Base-by-base conservation (phyloP, 2,113 vertebrate genomes). In the Electrona antarctica region DNA sequence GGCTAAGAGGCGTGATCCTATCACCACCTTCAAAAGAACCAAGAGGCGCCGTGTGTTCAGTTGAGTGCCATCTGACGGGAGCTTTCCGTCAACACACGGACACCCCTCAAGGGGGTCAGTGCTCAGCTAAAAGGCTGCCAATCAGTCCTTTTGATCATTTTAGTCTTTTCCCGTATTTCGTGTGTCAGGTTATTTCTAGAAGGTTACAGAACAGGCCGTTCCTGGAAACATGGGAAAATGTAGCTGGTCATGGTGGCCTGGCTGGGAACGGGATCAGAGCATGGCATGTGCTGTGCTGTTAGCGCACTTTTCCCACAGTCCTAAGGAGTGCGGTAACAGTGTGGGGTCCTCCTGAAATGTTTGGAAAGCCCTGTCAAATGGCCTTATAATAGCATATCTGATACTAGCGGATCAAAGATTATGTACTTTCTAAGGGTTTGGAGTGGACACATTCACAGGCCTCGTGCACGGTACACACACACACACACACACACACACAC, bases 211-310 rank as follows among this genome's bases (percentile, higher is more conserved):
- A 80, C 73, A 84, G 71, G 70, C 13, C n/a, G 3, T 7, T 29
- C 14, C 29, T 64, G 7, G 21, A 64, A 11, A 51, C 46, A 3
- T 80, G 45, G 72, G 75, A 13, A 0, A 77, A 70, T 75, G 46
- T 51, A 85, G 58, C 52, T 33, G 64, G 76, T 49, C 21, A 21
- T 21, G 21, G 33, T 41, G 71, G 75, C 51, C 77, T 66, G 69
- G 33, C 33, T 41, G 33, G 21, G 21, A 21, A 21, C 21, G 21
- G 69, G 86, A 84, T 71, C 78, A 65, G 56, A 82, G 74, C 12
- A 1, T 1, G 64, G 83, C 82, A 88, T 85, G 80, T 41, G 3
- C 88, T 21, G 21, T 21, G 84, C 74, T 87, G 77, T 85, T 86
- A 86, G 74, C 71, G 57, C 73, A 85, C 73, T 52, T 50, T 41